Base-by-base conservation (phyloP, 1,140 invertebrate genomes). In the Trialeurodes vaporariorum region DNA sequence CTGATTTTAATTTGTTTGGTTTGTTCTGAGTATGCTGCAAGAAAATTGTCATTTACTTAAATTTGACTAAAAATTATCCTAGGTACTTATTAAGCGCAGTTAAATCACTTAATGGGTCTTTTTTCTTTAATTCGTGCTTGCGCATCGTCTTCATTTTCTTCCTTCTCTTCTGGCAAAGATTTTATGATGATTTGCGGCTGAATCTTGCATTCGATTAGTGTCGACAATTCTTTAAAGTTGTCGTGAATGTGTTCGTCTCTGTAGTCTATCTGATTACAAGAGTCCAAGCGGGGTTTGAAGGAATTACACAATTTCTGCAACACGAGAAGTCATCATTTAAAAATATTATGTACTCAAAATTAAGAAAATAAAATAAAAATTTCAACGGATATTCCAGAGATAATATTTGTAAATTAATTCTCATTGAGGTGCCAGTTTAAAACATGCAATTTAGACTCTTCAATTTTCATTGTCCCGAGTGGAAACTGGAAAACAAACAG, bases 231-330 rank as follows among this genome's bases (percentile, higher is more conserved):
- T 67, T 71, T 71, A 9, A 71, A 27, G 59, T 71, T 68, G 24
- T 69, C 68, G 21, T 68, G 68, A 0, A 64, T 34, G 1, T 66
- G 66, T 2, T 49, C 40, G 13, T 66, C 66, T 21, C 66, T 27
- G 61, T 72, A 66, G 0, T 68, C 70, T 25, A 59, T 59, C 25
- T 68, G 27, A 59, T 64, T 60, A 17, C 62, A 23, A 26, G 66
- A 25, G 27, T 72, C 66, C n/a, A 70, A 60, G 59, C 67, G 59
- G 1, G 71, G 69, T 59, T 69, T 72, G 24, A 72, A 66, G 2
- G 70, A 68, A 63, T 63, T 68, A 2, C 61, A 40, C 13, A 74
- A n/a, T 70, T 72, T 72, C 73, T 74, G 58, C 23, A 70, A 34
- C n/a, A 49, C 1, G 23, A 34, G 1, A 21, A 24, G 9, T 2